These are phyloP conservation scores for Hozukius guyotensis DNA, from an alignment of 2,797 vertebrate species.

Conservation along the genomic window DNA sequence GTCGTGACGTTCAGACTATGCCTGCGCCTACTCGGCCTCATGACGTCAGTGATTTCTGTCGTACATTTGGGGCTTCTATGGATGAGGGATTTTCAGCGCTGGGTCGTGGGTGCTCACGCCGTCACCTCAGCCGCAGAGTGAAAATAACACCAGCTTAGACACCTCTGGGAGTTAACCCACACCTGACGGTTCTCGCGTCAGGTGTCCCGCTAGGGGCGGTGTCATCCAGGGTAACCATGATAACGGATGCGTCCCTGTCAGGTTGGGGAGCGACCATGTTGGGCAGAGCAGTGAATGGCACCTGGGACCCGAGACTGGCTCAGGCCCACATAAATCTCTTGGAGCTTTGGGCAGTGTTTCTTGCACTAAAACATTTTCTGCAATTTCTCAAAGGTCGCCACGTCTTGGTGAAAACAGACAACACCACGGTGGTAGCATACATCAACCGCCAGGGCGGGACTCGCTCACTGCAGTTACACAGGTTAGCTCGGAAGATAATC, in stretches of 20 bases:
- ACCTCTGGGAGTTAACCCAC: too few relatives aligned
- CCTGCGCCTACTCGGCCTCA: too few relatives aligned
- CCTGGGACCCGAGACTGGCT: background rate
- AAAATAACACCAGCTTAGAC: background rate
- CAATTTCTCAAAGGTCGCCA: background rate
- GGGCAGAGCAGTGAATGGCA: background rate
- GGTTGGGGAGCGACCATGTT: background rate
- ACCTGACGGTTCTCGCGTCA: background rate
- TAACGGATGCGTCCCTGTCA: background rate
- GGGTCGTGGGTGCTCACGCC: background rate
- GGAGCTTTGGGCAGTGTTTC: background rate
- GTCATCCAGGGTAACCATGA: background rate
- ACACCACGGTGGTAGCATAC: background rate
- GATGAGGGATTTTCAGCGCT: too few relatives aligned
- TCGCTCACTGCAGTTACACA: background rate
- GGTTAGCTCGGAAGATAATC: background rate
- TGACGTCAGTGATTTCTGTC: too few relatives aligned
- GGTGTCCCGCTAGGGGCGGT: background rate
- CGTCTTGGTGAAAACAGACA: background rate
- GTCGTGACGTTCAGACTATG: too few relatives aligned
- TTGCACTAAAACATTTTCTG: background rate
- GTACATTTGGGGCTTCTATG: too few relatives aligned
- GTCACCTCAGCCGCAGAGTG: background rate
- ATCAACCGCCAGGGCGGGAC: background rate
- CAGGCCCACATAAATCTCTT: background rate